Evolutionary conservation across 2,888 invertebrate species (phyloP).

Genomic region (Uropetala carovei): DNA sequence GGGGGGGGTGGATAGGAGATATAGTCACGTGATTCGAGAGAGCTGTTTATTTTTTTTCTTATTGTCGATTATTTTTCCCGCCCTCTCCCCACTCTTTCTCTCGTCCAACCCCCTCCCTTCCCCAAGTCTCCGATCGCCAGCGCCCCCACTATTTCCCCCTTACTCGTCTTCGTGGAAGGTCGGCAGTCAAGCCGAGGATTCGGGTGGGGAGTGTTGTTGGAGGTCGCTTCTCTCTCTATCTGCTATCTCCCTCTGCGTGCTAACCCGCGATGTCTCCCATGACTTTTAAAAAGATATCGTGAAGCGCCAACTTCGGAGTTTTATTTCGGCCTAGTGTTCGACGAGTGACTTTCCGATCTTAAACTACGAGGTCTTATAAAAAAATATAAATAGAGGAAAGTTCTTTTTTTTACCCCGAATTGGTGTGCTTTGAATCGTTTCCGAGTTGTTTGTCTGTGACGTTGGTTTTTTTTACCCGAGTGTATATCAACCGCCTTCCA

Average conservation of each 20-base stretch:
- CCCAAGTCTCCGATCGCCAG: not conserved
- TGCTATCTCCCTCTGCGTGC: not conserved
- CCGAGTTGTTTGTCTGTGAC: not conserved
- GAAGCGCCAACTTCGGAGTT: not conserved
- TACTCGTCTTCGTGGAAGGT: not conserved
- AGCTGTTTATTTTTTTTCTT: not conserved
- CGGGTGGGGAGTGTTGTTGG: not conserved
- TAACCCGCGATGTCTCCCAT: not conserved
- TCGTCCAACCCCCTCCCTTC: not conserved
- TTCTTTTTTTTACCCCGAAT: not conserved
- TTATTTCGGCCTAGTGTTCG: not conserved
- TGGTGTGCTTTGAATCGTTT: not conserved
- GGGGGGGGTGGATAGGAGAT: too few relatives aligned
- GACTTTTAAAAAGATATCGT: not conserved
- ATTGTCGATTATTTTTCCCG: not conserved
- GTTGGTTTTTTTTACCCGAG: not conserved
- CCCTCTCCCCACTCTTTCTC: not conserved
- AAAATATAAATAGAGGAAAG: not conserved
- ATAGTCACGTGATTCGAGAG: too few relatives aligned
- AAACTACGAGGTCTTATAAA: not conserved
- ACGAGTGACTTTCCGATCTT: not conserved
- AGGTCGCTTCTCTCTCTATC: not conserved
- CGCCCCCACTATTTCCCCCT: not conserved
- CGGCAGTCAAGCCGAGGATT: constrained; percentile 22
- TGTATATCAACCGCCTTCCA: not conserved